Conservation (phyloP, 2,797 vertebrate species). For the Erpetoichthys calabaricus region DNA sequence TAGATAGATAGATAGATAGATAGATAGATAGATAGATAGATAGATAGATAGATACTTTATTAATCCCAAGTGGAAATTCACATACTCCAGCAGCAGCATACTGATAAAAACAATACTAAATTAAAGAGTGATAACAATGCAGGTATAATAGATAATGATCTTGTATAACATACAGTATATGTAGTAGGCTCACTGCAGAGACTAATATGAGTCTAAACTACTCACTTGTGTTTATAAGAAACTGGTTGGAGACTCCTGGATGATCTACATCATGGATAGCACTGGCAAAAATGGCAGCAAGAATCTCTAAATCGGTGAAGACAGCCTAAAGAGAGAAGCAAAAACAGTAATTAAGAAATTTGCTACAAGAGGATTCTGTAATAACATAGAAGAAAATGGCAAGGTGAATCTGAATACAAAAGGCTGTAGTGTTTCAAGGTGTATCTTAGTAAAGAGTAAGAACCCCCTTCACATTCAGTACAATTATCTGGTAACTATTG, state of each 20-base stretch:
- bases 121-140: too few relatives aligned
- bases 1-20: too few relatives aligned
- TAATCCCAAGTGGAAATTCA: too few relatives aligned
- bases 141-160: neutral
- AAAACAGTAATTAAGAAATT: conserved; percentile 2
- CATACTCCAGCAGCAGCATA: conserved; percentile 13
- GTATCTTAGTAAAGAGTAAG: too few relatives aligned
- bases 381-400: conserved; percentile 6
- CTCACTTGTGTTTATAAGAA: conserved; percentile 97
- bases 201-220: conserved; percentile 15
- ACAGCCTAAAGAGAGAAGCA: conserved; percentile 61
- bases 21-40: too few relatives aligned
- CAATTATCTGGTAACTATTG: too few relatives aligned
- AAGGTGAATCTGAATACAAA: conserved; percentile 6
- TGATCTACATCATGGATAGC: conserved; percentile 97
- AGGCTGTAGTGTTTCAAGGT: neutral
- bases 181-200: too few relatives aligned
- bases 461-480: too few relatives aligned
- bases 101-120: neutral
- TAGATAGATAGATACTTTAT: too few relatives aligned
- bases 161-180: neutral
- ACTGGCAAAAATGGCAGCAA: conserved; percentile 96
- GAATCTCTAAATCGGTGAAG: conserved; percentile 94
- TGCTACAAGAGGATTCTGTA: conserved; percentile 4
- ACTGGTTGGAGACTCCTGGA: conserved; percentile 96